phyloP scores from a whole-genome alignment of 2,888 invertebrate genomes.

The Andrena camellia region DNA sequence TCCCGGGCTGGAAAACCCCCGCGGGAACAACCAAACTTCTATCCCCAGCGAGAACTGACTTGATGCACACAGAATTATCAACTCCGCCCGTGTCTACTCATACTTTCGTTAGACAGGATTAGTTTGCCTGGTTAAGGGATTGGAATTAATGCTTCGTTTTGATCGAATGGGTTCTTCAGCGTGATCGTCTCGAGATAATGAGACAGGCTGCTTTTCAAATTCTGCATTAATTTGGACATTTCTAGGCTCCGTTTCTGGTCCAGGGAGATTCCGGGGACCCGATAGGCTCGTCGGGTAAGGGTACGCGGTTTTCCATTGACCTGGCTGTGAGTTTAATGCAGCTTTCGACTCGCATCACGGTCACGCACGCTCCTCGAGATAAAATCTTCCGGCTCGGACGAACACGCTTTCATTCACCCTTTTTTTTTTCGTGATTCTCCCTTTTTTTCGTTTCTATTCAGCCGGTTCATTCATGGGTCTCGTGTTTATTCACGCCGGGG shows the following conservation, averaged over 20 bases:
- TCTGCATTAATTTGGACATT: slow-evolving; percentile 33
- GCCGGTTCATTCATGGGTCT: slow-evolving; percentile 40
- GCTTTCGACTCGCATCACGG: slow-evolving; percentile 54
- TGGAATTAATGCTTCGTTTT: slow-evolving; percentile 1
- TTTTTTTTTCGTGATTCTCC: slow-evolving; percentile 10
- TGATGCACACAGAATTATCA: slow-evolving; percentile 4
- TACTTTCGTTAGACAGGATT: background rate
- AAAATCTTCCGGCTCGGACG: slow-evolving; percentile 52
- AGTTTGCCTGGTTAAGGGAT: background rate
- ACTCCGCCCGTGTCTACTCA: background rate
- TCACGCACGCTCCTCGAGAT: slow-evolving; percentile 65
- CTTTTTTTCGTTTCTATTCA: slow-evolving; percentile 37
- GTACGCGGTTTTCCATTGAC: slow-evolving; percentile 30
- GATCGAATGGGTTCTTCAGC: background rate
- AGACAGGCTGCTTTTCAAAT: slow-evolving; percentile 12
- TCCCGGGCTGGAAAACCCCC: too few species aligned
- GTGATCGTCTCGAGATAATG: slow-evolving; percentile 18
- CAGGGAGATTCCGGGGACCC: slow-evolving; percentile 7
- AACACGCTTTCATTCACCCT: slow-evolving; percentile 61
- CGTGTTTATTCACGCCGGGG: slow-evolving; percentile 47
- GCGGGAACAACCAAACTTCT: background rate
- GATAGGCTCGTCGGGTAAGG: slow-evolving; percentile 6
- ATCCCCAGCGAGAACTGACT: background rate
- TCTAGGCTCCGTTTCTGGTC: slow-evolving; percentile 41
- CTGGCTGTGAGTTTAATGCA: slow-evolving; percentile 31